A percentile compares a stretch with the other conserved stretches of the same genome.
Evolutionary conservation across 2,113 vertebrate species (phyloP).

Genomic region (Hepsetus odoe): DNA sequence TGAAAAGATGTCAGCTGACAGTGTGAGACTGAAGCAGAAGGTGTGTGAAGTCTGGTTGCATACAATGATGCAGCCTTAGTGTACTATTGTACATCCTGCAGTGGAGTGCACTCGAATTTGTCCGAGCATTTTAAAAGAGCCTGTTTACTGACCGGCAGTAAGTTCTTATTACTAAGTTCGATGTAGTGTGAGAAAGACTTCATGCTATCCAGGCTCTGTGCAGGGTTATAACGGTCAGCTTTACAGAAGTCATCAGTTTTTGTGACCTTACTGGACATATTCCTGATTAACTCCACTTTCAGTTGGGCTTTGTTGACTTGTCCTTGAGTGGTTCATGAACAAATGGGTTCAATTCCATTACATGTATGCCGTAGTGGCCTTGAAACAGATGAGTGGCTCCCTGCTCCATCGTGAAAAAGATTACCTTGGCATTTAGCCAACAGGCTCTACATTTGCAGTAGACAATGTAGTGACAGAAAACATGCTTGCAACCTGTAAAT

Average conservation of each 20-base stretch:
- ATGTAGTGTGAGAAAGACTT: neutral
- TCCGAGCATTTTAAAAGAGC: neutral
- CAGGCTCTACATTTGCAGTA: neutral
- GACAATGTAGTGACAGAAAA: neutral
- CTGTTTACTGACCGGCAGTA: neutral
- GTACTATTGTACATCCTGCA: too few relatives aligned
- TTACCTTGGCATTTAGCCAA: neutral
- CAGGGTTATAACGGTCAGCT: slow-evolving; percentile 20
- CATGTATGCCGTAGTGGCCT: neutral
- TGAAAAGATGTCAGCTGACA: too few relatives aligned
- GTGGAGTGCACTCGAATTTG: neutral
- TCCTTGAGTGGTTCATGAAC: neutral
- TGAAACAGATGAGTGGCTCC: slow-evolving; percentile 1
- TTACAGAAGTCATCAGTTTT: slow-evolving; percentile 5
- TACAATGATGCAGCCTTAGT: neutral
- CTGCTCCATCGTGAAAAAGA: neutral
- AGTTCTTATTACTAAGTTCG: slow-evolving; percentile 20
- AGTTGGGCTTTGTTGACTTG: neutral
- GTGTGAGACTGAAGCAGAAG: neutral
- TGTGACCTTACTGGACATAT: neutral
- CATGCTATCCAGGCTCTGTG: neutral
- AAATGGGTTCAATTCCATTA: neutral
- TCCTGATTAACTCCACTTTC: neutral
- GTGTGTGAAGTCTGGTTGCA: neutral
- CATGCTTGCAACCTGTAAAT: neutral